Percentiles rank a stretch among this genome's conserved stretches.
Evolutionary conservation across 2,888 invertebrate genomes (phyloP).

Genomic region (Camponotus fellah): DNA sequence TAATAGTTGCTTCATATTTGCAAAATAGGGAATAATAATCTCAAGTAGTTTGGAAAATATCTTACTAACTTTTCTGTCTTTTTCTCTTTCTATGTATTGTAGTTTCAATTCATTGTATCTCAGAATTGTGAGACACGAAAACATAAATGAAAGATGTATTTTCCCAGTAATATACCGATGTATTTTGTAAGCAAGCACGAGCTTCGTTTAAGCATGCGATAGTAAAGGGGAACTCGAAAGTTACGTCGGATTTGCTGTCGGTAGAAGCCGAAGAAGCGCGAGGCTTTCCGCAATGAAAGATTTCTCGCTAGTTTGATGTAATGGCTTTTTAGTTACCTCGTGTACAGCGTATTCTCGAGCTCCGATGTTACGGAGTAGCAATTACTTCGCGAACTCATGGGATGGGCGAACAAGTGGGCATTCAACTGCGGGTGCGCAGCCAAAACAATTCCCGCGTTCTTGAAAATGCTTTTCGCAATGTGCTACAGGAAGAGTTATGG

Average conservation of each 20-base stretch:
- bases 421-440: slow-evolving; percentile 61
- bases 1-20: neutral
- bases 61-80: too few species aligned
- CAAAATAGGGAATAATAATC: neutral
- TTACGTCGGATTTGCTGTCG: slow-evolving; percentile 30
- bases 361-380: slow-evolving; percentile 69
- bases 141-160: slow-evolving; percentile 1
- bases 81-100: too few species aligned
- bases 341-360: slow-evolving; percentile 37
- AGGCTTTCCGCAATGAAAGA: slow-evolving; percentile 49
- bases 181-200: neutral
- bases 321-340: slow-evolving; percentile 53
- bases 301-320: slow-evolving; percentile 49
- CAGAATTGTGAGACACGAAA: neutral
- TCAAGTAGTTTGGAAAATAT: neutral
- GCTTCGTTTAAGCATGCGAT: slow-evolving; percentile 2
- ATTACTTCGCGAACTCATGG: slow-evolving; percentile 68
- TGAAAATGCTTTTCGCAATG: slow-evolving; percentile 49
- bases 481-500: slow-evolving; percentile 43
- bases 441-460: slow-evolving; percentile 70
- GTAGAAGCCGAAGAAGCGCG: slow-evolving; percentile 43
- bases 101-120: neutral
- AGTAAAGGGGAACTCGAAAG: slow-evolving; percentile 7
- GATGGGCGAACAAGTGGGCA: slow-evolving; percentile 72
- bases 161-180: neutral